Base-by-base conservation (phyloP, 2,797 vertebrate genomes). In the Chaetophractus vellerosus region DNA sequence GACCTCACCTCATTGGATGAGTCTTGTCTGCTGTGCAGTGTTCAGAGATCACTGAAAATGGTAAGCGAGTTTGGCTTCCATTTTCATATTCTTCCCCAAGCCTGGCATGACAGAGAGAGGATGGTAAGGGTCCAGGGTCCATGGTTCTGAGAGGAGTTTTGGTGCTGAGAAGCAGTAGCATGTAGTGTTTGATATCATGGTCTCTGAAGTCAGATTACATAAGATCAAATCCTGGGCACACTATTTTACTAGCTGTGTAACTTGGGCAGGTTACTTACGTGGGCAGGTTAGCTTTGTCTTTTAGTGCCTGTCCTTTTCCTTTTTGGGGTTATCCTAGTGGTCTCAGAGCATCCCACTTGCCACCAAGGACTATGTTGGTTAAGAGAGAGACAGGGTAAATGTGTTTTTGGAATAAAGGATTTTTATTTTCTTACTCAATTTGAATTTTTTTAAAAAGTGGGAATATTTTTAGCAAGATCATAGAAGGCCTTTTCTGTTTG, bases 401-500 rank as follows among this genome's bases (percentile, higher is more conserved):
- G 8, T 66, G 41, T 91, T 89, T 10, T 71, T 76, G 6, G 28
- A 96, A 61, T 71, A 61, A 78, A 61, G 7, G 1, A 8, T 78
- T 26, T 71, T 71, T 23, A 23, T 69, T 69, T 69, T 69, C 36
- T 36, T 33, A 33, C 19, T 84, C 88, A 72, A 69, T 31, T 92
- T 50, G 26, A 88, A 79, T 76, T 52, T 52, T 55, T 45, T 45
- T 91, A 88, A 45, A 63, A 64, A 14, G 24, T 45, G 28, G 55
- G 28, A 45, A 33, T 90, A 0, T 72, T 92, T 93, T 92, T 72
- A 92, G 59, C 48, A 87, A 83, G 31, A 63, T 87, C 24, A 19
- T 31, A 12, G 33, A 89, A 63, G 6, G 9, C 10, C 28, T 95
- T 95, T 95, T 84, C 55, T 94, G 16, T 88, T 68, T 55, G 9